Percentiles rank a stretch among this genome's conserved stretches.
phyloP scores from a whole-genome alignment of 2,113 vertebrate species.

The Brachyhypopomus occidentalis region DNA sequence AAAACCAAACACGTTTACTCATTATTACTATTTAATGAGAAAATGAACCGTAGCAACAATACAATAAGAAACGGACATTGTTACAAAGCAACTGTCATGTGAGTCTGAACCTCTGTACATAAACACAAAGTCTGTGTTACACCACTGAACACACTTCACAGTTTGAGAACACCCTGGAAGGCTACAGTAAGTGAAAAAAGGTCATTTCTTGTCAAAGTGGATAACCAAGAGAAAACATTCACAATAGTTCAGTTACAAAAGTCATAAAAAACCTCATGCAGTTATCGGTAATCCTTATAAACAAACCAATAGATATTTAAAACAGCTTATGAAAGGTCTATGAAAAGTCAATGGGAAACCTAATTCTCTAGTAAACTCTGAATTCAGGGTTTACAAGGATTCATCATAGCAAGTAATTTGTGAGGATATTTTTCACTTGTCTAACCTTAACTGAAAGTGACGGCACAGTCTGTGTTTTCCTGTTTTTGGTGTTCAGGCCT shows the following conservation, averaged over 20 bases:
- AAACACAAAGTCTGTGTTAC: slow-evolving; percentile 42
- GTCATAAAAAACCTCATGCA: neutral
- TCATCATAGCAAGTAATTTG: neutral
- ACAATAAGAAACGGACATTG: slow-evolving; percentile 32
- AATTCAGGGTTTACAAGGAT: neutral
- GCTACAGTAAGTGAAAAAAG: neutral
- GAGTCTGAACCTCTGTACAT: slow-evolving; percentile 34
- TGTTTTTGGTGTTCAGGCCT: neutral
- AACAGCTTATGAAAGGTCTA: neutral
- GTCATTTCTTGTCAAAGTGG: neutral
- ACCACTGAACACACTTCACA: slow-evolving; percentile 50
- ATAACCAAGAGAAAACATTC: neutral
- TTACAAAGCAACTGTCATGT: slow-evolving; percentile 41
- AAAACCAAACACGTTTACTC: neutral
- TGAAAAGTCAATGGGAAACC: neutral
- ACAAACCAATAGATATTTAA: neutral
- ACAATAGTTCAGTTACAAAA: neutral
- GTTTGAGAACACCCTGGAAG: slow-evolving; percentile 35
- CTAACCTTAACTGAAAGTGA: too few species aligned
- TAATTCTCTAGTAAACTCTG: neutral
- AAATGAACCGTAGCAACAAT: slow-evolving; percentile 34
- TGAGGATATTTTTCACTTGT: neutral
- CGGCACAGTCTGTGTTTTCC: neutral
- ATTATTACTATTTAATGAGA: slow-evolving; percentile 77
- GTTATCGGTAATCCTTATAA: neutral